Evolutionary conservation across 1,140 invertebrate genomes (phyloP).

Genomic region (Ostrea edulis): DNA sequence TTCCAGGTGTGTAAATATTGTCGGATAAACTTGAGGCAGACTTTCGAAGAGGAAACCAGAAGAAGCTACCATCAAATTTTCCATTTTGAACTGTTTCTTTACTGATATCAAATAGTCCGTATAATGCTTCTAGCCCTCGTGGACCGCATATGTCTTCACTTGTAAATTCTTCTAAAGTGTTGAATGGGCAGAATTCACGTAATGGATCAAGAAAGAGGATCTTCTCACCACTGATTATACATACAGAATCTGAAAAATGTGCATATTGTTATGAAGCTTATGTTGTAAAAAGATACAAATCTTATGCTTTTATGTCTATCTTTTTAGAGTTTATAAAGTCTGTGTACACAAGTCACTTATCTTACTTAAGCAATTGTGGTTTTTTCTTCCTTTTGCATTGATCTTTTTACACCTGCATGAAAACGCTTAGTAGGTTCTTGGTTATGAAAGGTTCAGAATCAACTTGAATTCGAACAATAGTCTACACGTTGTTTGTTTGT

Average conservation of each 20-base stretch:
- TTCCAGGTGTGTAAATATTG: constrained; percentile 53
- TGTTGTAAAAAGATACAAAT: too few relatives aligned
- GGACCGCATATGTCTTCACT: background rate
- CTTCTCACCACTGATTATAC: constrained; percentile 69
- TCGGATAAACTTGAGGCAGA: constrained; percentile 47
- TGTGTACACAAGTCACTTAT: too few relatives aligned
- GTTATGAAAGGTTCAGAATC: too few relatives aligned
- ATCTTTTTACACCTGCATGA: too few relatives aligned
- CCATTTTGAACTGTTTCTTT: background rate
- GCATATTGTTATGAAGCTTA: background rate
- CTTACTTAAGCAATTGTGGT: too few relatives aligned
- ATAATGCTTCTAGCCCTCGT: background rate
- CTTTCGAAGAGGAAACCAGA: constrained; percentile 66
- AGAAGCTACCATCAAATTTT: constrained; percentile 61
- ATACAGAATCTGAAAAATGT: constrained; percentile 67
- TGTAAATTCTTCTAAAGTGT: background rate
- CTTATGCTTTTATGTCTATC: too few relatives aligned
- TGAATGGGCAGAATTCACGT: constrained; percentile 45
- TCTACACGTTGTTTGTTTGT: too few relatives aligned
- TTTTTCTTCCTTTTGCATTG: too few relatives aligned
- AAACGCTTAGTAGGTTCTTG: too few relatives aligned
- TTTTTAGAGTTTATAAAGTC: too few relatives aligned
- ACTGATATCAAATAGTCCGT: constrained; percentile 1
- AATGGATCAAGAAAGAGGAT: constrained; percentile 70
- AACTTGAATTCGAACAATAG: too few relatives aligned